A percentile compares a stretch with the other conserved stretches of the same genome.
These are phyloP conservation scores for Odontophorus gujanensis DNA, from an alignment of 2,113 vertebrate species.

Conservation along the genomic window DNA sequence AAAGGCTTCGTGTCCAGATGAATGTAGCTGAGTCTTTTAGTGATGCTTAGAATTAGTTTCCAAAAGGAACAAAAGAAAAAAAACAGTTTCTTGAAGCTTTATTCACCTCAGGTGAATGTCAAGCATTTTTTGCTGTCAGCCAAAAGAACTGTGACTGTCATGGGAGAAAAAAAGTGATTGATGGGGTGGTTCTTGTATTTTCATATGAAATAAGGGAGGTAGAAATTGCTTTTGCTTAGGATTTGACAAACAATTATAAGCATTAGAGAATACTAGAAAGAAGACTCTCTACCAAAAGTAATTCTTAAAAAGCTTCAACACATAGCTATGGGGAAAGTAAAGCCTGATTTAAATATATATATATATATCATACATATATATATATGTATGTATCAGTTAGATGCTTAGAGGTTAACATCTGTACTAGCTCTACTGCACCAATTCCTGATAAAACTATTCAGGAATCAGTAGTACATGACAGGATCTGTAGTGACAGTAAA, in stretches of 20 bases:
- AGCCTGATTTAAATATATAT: background rate
- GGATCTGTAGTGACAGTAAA: background rate
- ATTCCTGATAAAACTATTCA: background rate
- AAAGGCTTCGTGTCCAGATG: background rate
- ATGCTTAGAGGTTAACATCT: background rate
- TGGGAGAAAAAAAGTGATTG: fast-evolving
- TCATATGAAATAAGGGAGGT: background rate
- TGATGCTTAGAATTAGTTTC: background rate
- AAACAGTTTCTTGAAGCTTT: background rate
- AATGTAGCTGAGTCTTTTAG: background rate
- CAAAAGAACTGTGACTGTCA: background rate
- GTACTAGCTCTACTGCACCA: background rate
- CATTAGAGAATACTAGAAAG: background rate
- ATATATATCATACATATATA: no score
- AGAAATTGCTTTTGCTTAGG: background rate
- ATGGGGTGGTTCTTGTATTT: background rate
- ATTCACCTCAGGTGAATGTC: background rate
- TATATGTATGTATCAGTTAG: background rate
- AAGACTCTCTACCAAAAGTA: background rate
- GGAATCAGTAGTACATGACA: fast-evolving
- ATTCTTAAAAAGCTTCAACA: background rate
- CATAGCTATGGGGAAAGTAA: background rate
- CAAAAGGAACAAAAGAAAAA: background rate
- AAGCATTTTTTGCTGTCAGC: background rate
- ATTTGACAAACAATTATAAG: background rate